Evolutionary conservation across 1,140 invertebrate species (phyloP).

Genomic region (Hycleus phaleratus): DNA sequence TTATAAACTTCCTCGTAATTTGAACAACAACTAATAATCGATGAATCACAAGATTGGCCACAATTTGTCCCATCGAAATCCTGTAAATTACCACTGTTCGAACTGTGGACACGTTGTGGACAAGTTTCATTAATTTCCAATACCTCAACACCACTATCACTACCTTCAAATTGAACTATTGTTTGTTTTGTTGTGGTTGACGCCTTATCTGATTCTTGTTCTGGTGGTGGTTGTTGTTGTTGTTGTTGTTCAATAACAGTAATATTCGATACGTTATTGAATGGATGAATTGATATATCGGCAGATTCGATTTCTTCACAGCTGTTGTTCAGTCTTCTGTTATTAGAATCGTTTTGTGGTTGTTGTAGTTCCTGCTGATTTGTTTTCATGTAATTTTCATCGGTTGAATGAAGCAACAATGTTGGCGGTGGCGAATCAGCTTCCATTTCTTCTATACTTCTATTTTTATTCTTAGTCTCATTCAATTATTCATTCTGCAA

Average conservation of each 20-base stretch:
- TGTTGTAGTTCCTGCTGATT: neutral
- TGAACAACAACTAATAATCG: constrained; percentile 65
- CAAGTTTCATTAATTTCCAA: constrained; percentile 46
- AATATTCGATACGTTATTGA: constrained; percentile 27
- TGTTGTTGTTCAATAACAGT: constrained; percentile 31
- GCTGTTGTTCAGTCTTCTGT: constrained; percentile 10
- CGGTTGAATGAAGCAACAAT: constrained; percentile 1
- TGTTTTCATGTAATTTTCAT: constrained; percentile 6
- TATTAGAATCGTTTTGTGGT: constrained; percentile 2
- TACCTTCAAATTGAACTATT: constrained; percentile 50
- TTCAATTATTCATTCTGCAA: constrained; percentile 11
- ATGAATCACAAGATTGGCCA: constrained; percentile 60
- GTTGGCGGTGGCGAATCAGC: constrained; percentile 11
- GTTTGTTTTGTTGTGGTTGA: neutral
- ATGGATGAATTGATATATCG: constrained; percentile 30
- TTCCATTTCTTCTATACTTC: constrained; percentile 3
- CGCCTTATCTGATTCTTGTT: neutral
- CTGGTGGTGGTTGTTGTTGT: neutral
- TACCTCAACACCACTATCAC: constrained; percentile 69
- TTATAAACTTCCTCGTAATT: constrained; percentile 56
- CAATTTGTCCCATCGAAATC: constrained; percentile 49
- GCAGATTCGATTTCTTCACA: constrained; percentile 19
- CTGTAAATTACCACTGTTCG: constrained; percentile 55
- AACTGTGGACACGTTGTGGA: constrained; percentile 45
- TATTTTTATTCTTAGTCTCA: too few relatives aligned